Base-by-base conservation (phyloP, 1,140 invertebrate genomes). In the Pseudomyrmex pallidus region DNA sequence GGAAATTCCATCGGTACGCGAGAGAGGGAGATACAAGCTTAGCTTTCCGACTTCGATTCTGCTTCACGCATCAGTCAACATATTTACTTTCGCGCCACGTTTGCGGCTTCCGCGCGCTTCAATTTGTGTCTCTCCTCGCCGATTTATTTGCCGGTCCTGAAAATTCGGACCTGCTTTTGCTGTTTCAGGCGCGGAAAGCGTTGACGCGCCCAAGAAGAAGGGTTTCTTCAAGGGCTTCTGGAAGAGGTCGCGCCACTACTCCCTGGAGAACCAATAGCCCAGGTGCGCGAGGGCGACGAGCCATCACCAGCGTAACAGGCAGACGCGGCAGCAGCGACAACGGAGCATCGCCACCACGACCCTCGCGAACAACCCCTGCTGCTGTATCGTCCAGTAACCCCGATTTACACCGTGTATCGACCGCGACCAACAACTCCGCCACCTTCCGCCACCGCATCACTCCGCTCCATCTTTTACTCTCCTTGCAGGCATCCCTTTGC, bases 151-250 rank as follows among this genome's bases (percentile, higher is more conserved):
- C 35, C 35, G 35, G 35, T 35, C 5, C 5, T 35, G 35, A 35
- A 35, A 35, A 52, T 52, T 52, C 10, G 10, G n/a, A 50, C 15
- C 56, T 59, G 10, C 7, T 84, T 87, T 84, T 87, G 35, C 73
- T 89, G 86, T 95, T 94, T 82, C 95, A 97, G 96, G 96, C 85
- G 96, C 96, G 84, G 96, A 96, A 70, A 90, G 95, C 92, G 91
- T 93, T 90, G 93, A 96, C 94, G 87, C 95, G 86, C 96, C 97
- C 74, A 97, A 97, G 93, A 97, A 97, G 92, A 97, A 97, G 92
- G 96, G 97, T 68, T 97, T 98, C 91, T 98, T 97, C 94, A 97
- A 97, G 94, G 97, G 95, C 91, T 96, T 97, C 83, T 98, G 97
- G 97, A 97, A 97, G 93, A 95, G 96, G 78, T 97, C 97, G 70